phyloP scores from a whole-genome alignment of 2,888 invertebrate species.

The Bombylius major region DNA sequence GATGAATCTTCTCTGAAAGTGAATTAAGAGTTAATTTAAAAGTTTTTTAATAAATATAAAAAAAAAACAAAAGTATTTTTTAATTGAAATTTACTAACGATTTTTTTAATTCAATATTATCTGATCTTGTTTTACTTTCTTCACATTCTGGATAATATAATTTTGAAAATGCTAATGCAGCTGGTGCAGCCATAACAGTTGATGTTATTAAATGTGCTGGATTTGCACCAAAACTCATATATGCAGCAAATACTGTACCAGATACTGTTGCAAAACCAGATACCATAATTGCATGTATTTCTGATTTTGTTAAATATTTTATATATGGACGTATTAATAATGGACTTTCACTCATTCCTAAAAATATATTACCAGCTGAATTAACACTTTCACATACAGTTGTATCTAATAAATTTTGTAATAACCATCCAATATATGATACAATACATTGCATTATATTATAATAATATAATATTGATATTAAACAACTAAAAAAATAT shows the following conservation, averaged over 20 bases:
- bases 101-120: slow-evolving; percentile 58
- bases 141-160: slow-evolving; percentile 86
- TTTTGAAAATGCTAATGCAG: slow-evolving; percentile 80
- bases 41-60: neutral
- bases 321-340: slow-evolving; percentile 81
- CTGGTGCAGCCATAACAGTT: slow-evolving; percentile 93
- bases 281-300: slow-evolving; percentile 85
- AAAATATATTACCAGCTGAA: slow-evolving; percentile 84
- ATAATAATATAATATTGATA: slow-evolving; percentile 78
- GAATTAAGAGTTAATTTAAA: neutral
- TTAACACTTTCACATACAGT: slow-evolving; percentile 92
- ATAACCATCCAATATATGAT: slow-evolving; percentile 61
- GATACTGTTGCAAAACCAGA: slow-evolving; percentile 94
- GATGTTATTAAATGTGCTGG: slow-evolving; percentile 84
- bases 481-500: slow-evolving; percentile 85
- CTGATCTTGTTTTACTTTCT: slow-evolving; percentile 58
- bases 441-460: slow-evolving; percentile 83
- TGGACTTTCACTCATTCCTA: slow-evolving; percentile 89
- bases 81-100: slow-evolving; percentile 44
- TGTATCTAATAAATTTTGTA: slow-evolving; percentile 63
- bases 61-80: neutral
- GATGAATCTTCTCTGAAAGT: slow-evolving; percentile 54
- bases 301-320: slow-evolving; percentile 68
- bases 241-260: slow-evolving; percentile 85
- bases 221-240: slow-evolving; percentile 78